Evolutionary conservation across 2,888 invertebrate genomes (phyloP), one percentile per base, ranked within the genome.

Genomic region (Omphaloscelis lunosa): DNA sequence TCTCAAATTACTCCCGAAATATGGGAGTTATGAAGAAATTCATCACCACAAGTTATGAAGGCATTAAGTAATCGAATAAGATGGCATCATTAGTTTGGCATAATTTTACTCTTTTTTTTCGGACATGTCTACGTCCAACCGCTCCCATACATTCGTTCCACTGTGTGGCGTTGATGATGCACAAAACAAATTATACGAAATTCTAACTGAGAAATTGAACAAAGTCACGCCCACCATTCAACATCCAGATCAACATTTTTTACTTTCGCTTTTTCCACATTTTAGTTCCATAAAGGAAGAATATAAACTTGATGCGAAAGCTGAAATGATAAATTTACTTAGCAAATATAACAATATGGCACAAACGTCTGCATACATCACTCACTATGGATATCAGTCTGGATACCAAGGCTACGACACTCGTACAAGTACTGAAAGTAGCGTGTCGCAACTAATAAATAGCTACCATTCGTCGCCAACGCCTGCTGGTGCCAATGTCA

Each of bases 181-280:
- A 70, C 59, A 70, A 70, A 59, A 58, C 45, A 70, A 70, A 59
- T 70, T 58, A 58, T 58, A 58, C 58, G 58, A 58, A 59, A 61
- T 61, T 61, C 72, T 77, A 15, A 72, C 76, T 61, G 71, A 59
- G 17, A 76, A 76, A 71, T 70, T 70, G 65, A 75, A 75, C 45
- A 65, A 53, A 69, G 62, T 63, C 61, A 70, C 58, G 70, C 70
- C 69, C 5, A 75, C 70, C 69, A 70, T 70, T 70, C 61, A 75
- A 75, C 63, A 75, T 75, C 70, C 65, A 69, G 70, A 70, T 65
- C 69, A 69, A 75, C 34, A 63, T 69, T 75, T 75, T 70, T 70
- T 75, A 75, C 62, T 75, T 65, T 75, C 70, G 2, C 58, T 69
- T 66, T 48, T 48, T 23, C 58, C 27, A 70, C 59, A 59, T 70